Base-by-base conservation (phyloP, 2,113 vertebrate genomes). In the Eurystomus gularis region DNA sequence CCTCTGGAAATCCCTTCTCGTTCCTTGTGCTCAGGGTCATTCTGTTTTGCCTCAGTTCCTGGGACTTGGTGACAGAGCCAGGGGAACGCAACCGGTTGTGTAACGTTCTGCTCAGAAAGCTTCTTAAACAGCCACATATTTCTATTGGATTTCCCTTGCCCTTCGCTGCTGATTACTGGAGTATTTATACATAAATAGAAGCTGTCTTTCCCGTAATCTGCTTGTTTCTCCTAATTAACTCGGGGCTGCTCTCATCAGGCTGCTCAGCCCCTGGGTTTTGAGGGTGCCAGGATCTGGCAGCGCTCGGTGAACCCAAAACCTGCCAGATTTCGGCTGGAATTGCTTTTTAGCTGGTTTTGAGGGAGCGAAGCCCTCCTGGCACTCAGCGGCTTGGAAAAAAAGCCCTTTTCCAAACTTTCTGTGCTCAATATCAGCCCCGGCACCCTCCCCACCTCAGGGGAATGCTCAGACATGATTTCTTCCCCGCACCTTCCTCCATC, bases 181-280 rank as follows among this genome's bases (percentile, higher is more conserved):
- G 95, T 92, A 96, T 96, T 97, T 97, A 95, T 95, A 17, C 85
- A 97, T 93, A 97, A 97, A 97, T 94, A 97, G 96, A 96, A 96
- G 95, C 94, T 96, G 95, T 96, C 88, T 96, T 97, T 82, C 79
- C 83, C 19, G 1, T 96, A 97, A 95, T 91, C 96, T 93, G 88
- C 95, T 93, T 87, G 85, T 96, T 96, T 96, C 88, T 95, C 62
- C 88, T 94, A 94, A 94, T 97, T 97, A 97, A 85, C 82, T 90
- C 1, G 1, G 68, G 79, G 75, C 79, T 87, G 88, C 35, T 82
- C 52, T 71, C 75, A 1, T 75, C 11, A 3, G 57, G 66, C 44
- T 95, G 71, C 80, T 95, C 93, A 92, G 71, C 52, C 70, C 18
- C 28, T 70, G 62, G 20, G 8, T 75, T 90, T 88, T 65, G 39